Evolutionary conservation across 2,113 vertebrate genomes (phyloP).

Genomic region (Protobothrops flavoviridis): DNA sequence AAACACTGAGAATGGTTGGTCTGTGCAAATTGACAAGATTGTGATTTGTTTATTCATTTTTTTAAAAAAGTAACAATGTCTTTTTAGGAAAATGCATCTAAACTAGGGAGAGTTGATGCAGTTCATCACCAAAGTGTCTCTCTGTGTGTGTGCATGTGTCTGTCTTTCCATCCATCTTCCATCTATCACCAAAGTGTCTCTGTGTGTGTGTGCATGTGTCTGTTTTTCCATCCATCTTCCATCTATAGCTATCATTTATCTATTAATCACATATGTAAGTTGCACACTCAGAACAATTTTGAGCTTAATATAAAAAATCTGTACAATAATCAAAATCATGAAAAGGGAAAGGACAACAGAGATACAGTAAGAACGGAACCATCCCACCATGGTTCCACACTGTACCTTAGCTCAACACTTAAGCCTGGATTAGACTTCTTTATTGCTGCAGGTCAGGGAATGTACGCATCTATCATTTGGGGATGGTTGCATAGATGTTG

Average conservation of each 20-base stretch:
- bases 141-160: too few species aligned
- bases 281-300: neutral
- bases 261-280: neutral
- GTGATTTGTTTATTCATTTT: neutral
- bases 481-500: neutral
- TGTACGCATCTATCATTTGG: neutral
- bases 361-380: neutral
- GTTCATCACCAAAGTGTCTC: slow-evolving; percentile 25
- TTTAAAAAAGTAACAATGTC: neutral
- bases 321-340: neutral
- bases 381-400: neutral
- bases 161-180: too few species aligned
- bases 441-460: neutral
- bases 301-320: neutral
- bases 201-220: neutral
- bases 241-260: neutral
- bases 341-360: neutral
- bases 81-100: slow-evolving; percentile 5
- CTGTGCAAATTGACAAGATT: neutral
- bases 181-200: too few species aligned
- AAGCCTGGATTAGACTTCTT: neutral
- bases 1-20: neutral
- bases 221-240: neutral
- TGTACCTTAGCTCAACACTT: neutral
- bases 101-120: slow-evolving; percentile 32